Base-by-base conservation (phyloP, 2,888 invertebrate species). In the Timema cristinae region DNA sequence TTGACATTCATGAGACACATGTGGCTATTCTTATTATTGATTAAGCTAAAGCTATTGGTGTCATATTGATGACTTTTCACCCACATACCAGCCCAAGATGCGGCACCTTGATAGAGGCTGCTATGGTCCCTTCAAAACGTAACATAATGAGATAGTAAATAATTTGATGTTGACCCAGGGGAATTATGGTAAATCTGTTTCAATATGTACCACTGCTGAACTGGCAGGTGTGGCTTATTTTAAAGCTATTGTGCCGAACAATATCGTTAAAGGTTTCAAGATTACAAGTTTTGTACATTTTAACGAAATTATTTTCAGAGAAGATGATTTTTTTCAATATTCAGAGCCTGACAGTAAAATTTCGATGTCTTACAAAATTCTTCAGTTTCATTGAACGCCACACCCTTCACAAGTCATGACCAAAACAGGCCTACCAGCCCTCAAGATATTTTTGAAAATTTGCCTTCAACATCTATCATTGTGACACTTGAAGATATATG, bases 1-100 rank as follows among this genome's bases (percentile, higher is more conserved):
- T 68, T 7, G 56, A 68, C 69, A 15, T 52, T 56, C 69, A 68
- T 5, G 69, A 68, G 47, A 68, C 52, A n/a, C 56, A 56, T 68
- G 69, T 68, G 32, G 54, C 9, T 9, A 56, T 68, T 48, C 69
- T n/a, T 47, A 54, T 56, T 54, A 52, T 68, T 54, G 69, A 68
- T n/a, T 15, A 47, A 7, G 69, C 56, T 16, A 52, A 56, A 54
- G 51, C 6, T 11, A 32, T 13, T 54, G 54, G 69, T 5, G n/a
- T 68, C 48, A 32, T 56, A 47, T 32, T 68, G 69, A 8, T 68
- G 48, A 68, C 56, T 68, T 54, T 54, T 56, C 59, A 52, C 15
- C 56, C 54, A 50, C n/a, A 66, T 54, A 68, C 15, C 6, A 32
- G 47, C 10, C 13, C n/a, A n/a, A n/a, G n/a, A n/a, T n/a, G n/a